These are phyloP conservation scores for Gymnothorax javanicus DNA, from an alignment of 2,797 vertebrate genomes.

Conservation along the genomic window DNA sequence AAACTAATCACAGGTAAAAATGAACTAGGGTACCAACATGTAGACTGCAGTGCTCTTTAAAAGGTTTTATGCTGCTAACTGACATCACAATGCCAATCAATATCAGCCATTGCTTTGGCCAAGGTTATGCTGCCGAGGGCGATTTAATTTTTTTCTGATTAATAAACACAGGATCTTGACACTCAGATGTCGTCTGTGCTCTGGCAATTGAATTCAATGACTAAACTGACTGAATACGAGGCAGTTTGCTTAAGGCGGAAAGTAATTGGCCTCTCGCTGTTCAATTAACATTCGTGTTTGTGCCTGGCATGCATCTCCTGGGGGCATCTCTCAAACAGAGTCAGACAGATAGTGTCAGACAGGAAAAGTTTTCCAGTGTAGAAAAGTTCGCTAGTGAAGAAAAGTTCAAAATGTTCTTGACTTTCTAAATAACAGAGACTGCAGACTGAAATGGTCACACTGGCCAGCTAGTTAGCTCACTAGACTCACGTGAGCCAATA, in stretches of 20 bases:
- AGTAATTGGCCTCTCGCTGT: neutral
- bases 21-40: neutral
- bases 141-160: neutral
- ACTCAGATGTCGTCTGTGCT: neutral
- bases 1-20: neutral
- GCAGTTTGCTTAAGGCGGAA: neutral
- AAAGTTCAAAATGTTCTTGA: neutral
- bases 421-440: no score
- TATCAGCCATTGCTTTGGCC: neutral
- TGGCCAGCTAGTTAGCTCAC: no score
- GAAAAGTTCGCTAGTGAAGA: neutral
- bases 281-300: neutral
- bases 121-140: neutral
- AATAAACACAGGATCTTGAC: neutral
- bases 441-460: no score
- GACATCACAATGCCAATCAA: neutral
- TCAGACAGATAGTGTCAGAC: neutral
- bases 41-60: neutral
- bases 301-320: neutral
- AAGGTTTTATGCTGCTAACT: neutral
- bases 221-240: neutral
- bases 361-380: neutral
- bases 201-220: neutral
- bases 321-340: neutral
- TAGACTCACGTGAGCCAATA: no score